Conservation (phyloP, 2,888 invertebrate genomes). For the Eupithecia pulchellata region DNA sequence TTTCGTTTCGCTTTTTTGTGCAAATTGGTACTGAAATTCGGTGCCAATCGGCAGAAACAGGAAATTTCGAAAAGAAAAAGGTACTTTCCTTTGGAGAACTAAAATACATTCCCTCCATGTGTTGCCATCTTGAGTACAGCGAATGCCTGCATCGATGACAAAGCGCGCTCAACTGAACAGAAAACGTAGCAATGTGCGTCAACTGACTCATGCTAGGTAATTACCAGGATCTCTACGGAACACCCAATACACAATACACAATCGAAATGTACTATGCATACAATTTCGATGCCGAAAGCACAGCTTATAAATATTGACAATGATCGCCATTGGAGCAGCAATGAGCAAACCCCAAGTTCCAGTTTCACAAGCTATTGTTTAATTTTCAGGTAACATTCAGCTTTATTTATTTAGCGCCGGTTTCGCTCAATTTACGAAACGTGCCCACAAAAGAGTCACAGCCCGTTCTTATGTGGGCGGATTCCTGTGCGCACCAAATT, state of each 20-base stretch:
- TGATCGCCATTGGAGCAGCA: neutral
- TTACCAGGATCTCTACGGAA: neutral
- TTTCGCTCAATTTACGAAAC: constrained; percentile 43
- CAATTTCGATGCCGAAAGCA: neutral
- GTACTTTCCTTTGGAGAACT: no score
- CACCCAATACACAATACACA: neutral
- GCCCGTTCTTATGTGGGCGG: constrained; percentile 15
- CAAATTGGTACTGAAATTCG: no score
- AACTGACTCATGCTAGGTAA: no score
- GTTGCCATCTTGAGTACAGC: no score
- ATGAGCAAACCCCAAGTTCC: neutral
- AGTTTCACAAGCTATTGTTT: constrained; percentile 24
- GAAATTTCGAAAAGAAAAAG: no score
- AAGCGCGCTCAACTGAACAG: no score
- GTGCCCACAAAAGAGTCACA: constrained; percentile 45
- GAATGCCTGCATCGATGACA: no score
- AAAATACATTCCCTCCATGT: no score
- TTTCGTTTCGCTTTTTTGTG: no score
- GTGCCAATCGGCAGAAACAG: no score
- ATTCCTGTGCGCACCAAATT: neutral
- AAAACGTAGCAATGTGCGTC: no score
- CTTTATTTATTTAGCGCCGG: constrained; percentile 44
- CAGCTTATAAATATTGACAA: neutral
- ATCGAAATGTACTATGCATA: neutral
- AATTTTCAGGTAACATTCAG: constrained; percentile 30